These are phyloP conservation scores for Macrochelys suwanniensis DNA, from an alignment of 2,797 vertebrate genomes.

Conservation along the genomic window DNA sequence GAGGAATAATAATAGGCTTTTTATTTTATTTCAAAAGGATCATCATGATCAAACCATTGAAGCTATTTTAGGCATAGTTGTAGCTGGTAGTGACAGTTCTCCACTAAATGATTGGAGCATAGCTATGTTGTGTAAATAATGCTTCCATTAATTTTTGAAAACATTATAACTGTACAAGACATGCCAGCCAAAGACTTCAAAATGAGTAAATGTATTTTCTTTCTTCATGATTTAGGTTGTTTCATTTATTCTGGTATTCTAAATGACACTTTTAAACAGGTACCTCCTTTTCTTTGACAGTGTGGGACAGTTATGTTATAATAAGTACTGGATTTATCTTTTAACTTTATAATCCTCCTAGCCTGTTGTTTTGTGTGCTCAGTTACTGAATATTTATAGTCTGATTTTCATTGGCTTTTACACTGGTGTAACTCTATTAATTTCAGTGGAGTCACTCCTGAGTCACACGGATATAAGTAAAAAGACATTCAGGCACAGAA, in stretches of 20 bases:
- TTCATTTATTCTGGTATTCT: background rate
- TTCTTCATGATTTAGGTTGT: background rate
- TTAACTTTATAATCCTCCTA: background rate
- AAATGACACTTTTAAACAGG: background rate
- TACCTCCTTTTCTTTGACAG: background rate
- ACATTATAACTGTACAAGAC: rapidly evolving
- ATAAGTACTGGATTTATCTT: background rate
- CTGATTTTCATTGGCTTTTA: background rate
- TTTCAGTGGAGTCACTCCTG: background rate
- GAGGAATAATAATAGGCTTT: slow-evolving; percentile 4
- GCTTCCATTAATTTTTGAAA: background rate
- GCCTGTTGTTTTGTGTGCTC: rapidly evolving
- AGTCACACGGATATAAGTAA: background rate
- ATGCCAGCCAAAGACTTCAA: background rate
- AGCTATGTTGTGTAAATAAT: background rate
- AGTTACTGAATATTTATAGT: background rate
- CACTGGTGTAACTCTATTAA: rapidly evolving
- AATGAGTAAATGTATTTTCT: background rate
- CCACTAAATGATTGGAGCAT: background rate
- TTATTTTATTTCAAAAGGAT: background rate
- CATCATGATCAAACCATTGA: background rate
- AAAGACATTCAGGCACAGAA: no score
- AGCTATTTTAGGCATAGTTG: background rate
- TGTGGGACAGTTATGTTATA: background rate
- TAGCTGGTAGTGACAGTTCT: background rate